These are phyloP conservation scores for Ardeotis arabs DNA, from an alignment of 2,113 vertebrate genomes.

Conservation along the genomic window DNA sequence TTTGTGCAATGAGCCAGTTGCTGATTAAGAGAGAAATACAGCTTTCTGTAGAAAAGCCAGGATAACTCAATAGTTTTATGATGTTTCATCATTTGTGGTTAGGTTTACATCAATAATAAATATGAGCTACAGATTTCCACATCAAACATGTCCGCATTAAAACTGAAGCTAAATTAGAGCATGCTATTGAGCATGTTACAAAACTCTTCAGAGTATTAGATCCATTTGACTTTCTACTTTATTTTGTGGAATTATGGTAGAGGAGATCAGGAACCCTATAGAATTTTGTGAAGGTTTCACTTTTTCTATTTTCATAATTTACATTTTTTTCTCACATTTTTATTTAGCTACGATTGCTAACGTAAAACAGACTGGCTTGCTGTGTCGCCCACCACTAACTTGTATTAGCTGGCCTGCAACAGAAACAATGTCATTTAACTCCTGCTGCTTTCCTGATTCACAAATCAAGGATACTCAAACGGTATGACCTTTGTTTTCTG, in stretches of 20 bases:
- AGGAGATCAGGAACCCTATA: neutral
- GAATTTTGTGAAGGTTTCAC: neutral
- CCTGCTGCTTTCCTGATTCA: neutral
- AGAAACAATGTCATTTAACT: neutral
- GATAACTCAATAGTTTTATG: neutral
- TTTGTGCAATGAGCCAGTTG: neutral
- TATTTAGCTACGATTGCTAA: neutral
- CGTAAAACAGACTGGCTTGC: fast-evolving
- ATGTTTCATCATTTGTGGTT: neutral
- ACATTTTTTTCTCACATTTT: neutral
- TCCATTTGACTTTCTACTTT: neutral
- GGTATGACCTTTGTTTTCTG: neutral
- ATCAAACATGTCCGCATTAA: neutral
- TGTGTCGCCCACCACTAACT: fast-evolving
- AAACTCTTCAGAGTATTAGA: neutral
- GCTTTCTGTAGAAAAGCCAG: neutral
- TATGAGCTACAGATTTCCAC: neutral
- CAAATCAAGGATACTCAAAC: neutral
- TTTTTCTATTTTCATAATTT: neutral
- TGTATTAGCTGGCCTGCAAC: neutral
- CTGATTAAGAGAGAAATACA: neutral
- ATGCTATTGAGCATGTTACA: neutral
- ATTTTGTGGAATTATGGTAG: neutral
- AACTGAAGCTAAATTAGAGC: neutral
- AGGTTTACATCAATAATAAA: neutral